phyloP scores from a whole-genome alignment of 2,113 vertebrate genomes.

The Bettongia penicillata region DNA sequence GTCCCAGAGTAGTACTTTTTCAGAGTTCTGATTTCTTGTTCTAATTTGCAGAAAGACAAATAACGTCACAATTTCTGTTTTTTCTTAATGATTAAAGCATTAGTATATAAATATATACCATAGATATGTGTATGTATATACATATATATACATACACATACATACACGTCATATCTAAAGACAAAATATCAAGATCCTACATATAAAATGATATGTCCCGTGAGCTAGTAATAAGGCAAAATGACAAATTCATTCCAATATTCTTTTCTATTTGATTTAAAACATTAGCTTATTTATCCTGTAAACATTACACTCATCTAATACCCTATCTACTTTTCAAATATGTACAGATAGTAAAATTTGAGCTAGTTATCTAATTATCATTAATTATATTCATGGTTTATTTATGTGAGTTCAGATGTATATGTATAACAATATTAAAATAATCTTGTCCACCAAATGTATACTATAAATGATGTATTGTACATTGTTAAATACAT shows the following conservation, averaged over 20 bases:
- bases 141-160: too few relatives aligned
- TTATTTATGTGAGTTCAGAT: background rate
- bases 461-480: background rate
- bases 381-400: background rate
- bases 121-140: too few relatives aligned
- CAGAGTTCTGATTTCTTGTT: background rate
- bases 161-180: background rate
- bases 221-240: background rate
- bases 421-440: background rate
- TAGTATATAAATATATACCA: too few relatives aligned
- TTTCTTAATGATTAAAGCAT: background rate
- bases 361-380: background rate
- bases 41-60: background rate
- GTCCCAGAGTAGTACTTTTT: background rate
- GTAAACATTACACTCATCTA: constrained; percentile 1
- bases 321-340: background rate
- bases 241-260: constrained; percentile 23
- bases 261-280: constrained; percentile 34
- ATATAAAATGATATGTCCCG: background rate
- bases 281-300: constrained; percentile 22
- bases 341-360: background rate
- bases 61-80: background rate
- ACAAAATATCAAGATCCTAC: background rate
- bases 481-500: background rate
- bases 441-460: background rate